Evolutionary conservation across 2,797 vertebrate species (phyloP).

Genomic region (Leuciscus waleckii): DNA sequence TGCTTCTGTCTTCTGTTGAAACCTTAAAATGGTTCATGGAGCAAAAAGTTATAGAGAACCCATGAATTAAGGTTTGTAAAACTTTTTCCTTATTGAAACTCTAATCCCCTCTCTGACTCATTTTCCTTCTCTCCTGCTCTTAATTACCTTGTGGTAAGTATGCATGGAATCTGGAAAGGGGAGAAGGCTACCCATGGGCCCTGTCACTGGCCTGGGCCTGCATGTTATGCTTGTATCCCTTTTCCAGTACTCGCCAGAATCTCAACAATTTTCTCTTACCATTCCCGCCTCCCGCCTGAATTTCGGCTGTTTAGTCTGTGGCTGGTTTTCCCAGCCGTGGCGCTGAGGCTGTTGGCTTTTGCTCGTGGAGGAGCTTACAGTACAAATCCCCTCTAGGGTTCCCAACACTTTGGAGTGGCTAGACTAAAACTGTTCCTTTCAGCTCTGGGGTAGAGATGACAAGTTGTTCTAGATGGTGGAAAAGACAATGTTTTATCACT

Average conservation of each 20-base stretch:
- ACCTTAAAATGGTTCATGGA: background rate
- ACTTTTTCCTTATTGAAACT: background rate
- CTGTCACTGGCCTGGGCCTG: conserved; percentile 67
- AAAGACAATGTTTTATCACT: conserved; percentile 1
- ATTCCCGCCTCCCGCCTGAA: conserved; percentile 62
- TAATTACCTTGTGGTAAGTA: conserved; percentile 72
- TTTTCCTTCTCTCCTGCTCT: conserved; percentile 62
- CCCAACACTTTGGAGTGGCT: conserved; percentile 41
- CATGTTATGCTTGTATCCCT: conserved; percentile 79
- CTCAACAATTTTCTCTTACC: conserved; percentile 69
- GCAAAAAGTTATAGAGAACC: background rate
- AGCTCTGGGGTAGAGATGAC: conserved; percentile 54
- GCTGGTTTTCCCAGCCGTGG: conserved; percentile 76
- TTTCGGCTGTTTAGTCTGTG: conserved; percentile 81
- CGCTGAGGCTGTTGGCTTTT: conserved; percentile 58
- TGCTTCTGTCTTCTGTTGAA: background rate
- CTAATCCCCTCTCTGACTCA: background rate
- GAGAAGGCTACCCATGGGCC: conserved; percentile 54
- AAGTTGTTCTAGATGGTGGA: background rate
- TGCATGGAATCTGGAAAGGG: conserved; percentile 67
- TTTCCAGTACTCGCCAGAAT: conserved; percentile 76
- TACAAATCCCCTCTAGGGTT: conserved; percentile 54
- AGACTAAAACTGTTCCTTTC: conserved; percentile 67
- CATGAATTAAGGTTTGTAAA: background rate
- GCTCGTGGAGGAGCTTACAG: conserved; percentile 62